Conservation (phyloP, 2,797 vertebrate species). For the Gallinago solitaria region DNA sequence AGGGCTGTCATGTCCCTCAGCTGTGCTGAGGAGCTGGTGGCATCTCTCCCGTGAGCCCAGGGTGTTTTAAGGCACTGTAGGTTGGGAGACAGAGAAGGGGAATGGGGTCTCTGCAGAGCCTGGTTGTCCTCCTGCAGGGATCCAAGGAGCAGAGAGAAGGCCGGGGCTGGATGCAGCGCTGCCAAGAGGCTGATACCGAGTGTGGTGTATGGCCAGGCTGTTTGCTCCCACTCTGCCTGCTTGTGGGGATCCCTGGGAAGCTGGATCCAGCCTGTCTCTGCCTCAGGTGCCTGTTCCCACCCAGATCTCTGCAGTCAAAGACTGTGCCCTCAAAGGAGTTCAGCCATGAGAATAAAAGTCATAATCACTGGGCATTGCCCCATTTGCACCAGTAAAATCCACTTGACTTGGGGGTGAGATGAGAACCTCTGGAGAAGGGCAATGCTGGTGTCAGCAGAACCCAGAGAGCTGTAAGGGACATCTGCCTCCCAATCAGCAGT, state of each 20-base stretch:
- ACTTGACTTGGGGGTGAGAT: not conserved
- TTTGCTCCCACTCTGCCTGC: not conserved
- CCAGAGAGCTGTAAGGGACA: not conserved
- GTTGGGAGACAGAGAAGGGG: not conserved
- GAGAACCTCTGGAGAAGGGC: not conserved
- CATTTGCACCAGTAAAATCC: not conserved
- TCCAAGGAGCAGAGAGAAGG: not conserved
- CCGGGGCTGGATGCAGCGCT: accelerated
- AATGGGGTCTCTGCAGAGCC: not conserved
- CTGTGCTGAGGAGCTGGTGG: not conserved
- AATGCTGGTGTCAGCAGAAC: not conserved
- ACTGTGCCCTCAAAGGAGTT: not conserved
- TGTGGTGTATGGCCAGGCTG: not conserved
- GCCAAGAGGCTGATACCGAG: not conserved
- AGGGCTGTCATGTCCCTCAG: accelerated
- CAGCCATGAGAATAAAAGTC: not conserved
- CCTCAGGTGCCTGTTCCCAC: not conserved
- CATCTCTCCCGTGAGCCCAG: accelerated
- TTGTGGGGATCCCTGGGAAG: not conserved
- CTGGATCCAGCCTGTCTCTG: not conserved
- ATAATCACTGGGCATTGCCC: not conserved
- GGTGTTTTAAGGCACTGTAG: not conserved
- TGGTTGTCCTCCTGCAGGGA: not conserved
- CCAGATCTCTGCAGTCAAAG: not conserved
- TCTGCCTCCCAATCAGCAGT: not conserved